These are phyloP conservation scores for Menidia menidia DNA, from an alignment of 2,797 vertebrate genomes.

Conservation along the genomic window DNA sequence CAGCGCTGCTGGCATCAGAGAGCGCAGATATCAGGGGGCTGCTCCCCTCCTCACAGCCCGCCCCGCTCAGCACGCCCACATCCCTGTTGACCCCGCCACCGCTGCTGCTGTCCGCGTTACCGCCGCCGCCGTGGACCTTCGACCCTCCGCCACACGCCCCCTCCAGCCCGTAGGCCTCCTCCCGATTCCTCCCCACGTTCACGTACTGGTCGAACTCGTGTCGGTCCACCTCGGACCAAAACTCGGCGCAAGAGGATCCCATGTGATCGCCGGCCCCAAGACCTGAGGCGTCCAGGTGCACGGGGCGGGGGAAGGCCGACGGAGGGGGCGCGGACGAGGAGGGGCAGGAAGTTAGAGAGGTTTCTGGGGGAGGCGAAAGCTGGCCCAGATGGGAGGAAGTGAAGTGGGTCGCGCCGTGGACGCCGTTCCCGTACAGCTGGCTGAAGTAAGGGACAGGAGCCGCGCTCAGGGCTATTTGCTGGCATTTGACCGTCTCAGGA, in stretches of 20 bases:
- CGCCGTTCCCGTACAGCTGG: conserved; percentile 82
- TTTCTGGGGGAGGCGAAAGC: conserved; percentile 95
- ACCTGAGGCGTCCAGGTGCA: conserved; percentile 66
- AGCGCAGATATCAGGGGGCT: conserved; percentile 94
- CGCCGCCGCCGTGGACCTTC: conserved; percentile 48
- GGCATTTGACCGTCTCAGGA: conserved; percentile 87
- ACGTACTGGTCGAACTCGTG: conserved; percentile 97
- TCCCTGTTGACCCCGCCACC: conserved; percentile 48
- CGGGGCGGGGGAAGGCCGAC: conserved; percentile 76
- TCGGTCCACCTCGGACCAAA: conserved; percentile 96
- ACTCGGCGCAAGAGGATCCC: conserved; percentile 86
- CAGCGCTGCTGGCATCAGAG: conserved; percentile 94
- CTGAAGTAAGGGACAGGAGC: conserved; percentile 84
- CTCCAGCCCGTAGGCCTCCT: conserved; percentile 82
- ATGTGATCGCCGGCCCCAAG: conserved; percentile 86
- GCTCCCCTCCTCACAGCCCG: conserved; percentile 85
- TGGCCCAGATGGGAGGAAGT: conserved; percentile 89
- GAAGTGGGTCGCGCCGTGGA: conserved; percentile 65
- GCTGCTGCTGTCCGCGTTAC: conserved; percentile 25
- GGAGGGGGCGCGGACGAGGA: conserved; percentile 81
- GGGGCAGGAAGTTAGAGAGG: conserved; percentile 83
- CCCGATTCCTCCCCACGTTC: conserved; percentile 88
- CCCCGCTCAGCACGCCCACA: conserved; percentile 38
- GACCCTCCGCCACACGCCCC: conserved; percentile 41
- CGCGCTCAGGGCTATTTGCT: conserved; percentile 73